Evolutionary conservation across 37 sponge, comb jelly and placozoan species (phyloP), one percentile per base, ranked within the genome.

Genomic region (Hormiphora californensis): DNA sequence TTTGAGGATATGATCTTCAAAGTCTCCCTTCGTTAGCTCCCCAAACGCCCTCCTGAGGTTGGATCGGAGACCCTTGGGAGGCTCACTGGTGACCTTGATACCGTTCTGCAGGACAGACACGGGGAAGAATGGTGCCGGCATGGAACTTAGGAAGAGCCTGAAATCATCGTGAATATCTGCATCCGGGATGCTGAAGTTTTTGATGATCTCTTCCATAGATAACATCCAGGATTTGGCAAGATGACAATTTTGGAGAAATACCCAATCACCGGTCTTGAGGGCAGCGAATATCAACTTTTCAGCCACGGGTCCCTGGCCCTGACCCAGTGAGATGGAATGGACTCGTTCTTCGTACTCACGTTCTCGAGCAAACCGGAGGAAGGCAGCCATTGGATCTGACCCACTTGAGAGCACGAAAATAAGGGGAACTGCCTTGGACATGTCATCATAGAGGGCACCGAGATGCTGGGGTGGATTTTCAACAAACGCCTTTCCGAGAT

Each of bases 161-260:
- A 95, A 98, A 81, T 94, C 92, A 0, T 89, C 89, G 44, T 98
- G 93, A 27, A 98, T 91, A 32, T 90, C 86, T 9, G 90, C 89
- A 55, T 91, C 94, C 0, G 94, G 91, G 12, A 88, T 46, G 1
- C 86, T 85, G 88, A 98, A 92, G 0, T 88, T 90, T 55, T 98
- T 93, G 69, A 98, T 85, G 0, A 95, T 89, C 0, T 88, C 89
- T 85, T 98, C 99, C 92, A 98, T 91, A 19, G 90, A 89, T 86
- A 91, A 89, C 99, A 98, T 98, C 99, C 99, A 98, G 0, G 99
- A 95, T 17, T 95, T 94, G 40, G 99, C 95, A 55, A 98, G 63
- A 87, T 98, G 99, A 55, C 99, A 98, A 88, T 98, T 98, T 91
- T 97, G 99, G 1, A 98, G 87, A 89, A 98, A 98, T 2, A 98